Base-by-base conservation (phyloP, 2,888 invertebrate genomes). In the Artemia sinica region DNA sequence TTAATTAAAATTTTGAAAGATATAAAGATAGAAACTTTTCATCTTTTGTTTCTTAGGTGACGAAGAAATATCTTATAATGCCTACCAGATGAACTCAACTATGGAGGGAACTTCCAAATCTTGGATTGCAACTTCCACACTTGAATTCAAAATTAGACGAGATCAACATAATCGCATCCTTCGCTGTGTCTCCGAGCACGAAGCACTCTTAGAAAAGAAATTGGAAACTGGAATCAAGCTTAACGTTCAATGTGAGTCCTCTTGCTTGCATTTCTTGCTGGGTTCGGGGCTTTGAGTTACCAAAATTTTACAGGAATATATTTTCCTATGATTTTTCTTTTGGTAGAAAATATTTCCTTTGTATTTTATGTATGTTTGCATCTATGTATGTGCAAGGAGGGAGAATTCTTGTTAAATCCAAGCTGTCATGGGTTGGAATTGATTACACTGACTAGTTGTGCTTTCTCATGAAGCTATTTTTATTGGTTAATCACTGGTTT, bases 41-140 rank as follows among this genome's bases (percentile, higher is more conserved):
- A 11, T 28, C 50, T 50, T 68, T 68, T 52, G 8, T 18, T 12
- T 13, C 65, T 7, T 65, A 51, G 65, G 65, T 13, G 18, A 58
- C 63, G 63, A 58, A 69, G 83, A 85, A 82, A 1, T 85, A 50
- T 73, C 74, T 12, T 70, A 74, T 52, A 74, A 74, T 69, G 75
- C 85, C 79, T 84, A 84, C 73, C 91, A 91, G 78, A 87, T 86
- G 71, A 91, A 91, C 78, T 83, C 85, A 11, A 89, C 90, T 1
- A 91, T 91, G 79, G 83, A 86, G 75, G 91, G 91, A 79, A 84
- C 89, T 77, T 85, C 87, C 10, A 82, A 89, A 73, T 90, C 91
- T 70, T 92, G 89, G 89, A 84, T 88, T 70, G 88, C 91, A 13
- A 81, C 86, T 66, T 90, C 90, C 0, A 85, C 88, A 63, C 82